Base-by-base conservation (phyloP, 92 coral and sea anemone genomes). In the Meandrina meandrites region DNA sequence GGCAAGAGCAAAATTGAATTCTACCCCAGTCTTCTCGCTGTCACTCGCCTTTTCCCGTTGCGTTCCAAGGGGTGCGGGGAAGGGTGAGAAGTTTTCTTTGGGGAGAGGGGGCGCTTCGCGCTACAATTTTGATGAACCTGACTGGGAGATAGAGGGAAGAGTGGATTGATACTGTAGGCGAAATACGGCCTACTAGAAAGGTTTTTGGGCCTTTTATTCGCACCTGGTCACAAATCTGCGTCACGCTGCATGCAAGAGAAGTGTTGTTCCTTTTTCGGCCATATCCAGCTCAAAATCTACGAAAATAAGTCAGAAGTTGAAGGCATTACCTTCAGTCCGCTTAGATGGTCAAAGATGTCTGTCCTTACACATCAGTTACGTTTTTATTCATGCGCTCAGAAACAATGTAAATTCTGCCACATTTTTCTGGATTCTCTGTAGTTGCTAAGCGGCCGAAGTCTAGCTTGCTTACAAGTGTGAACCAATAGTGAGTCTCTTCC, bases 361-460 rank as follows among this genome's bases (percentile, higher is more conserved):
- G 31, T 66, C 71, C 71, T 27, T 1, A 66, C 32, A 66, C 71
- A 17, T 28, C n/a, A n/a, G n/a, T n/a, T 17, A 66, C 19, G 32
- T 66, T 27, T 66, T n/a, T 30, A 66, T 66, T 66, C 24, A 11
- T 30, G 71, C 6, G 35, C 10, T 34, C 34, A 76, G 32, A 42
- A 76, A 45, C 54, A 24, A 77, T 37, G 51, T 19, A 74, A 9
- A 35, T 7, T 77, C 5, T 48, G 50, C 34, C 78, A 7, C 75
- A 82, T 82, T 82, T 42, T 82, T 69, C 30, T 82, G 48, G 42
- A 54, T 21, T 66, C 24, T 82, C 48, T 28, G 5, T 22, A 9
- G 86, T 82, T 82, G 78, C 86, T 82, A 82, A 82, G 86, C 47
- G 57, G 76, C 76, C 60, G 57, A 2, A 40, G 27, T 32, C 13